Conservation (phyloP, 2,888 invertebrate species). For the Leptinotarsa tumamoca region DNA sequence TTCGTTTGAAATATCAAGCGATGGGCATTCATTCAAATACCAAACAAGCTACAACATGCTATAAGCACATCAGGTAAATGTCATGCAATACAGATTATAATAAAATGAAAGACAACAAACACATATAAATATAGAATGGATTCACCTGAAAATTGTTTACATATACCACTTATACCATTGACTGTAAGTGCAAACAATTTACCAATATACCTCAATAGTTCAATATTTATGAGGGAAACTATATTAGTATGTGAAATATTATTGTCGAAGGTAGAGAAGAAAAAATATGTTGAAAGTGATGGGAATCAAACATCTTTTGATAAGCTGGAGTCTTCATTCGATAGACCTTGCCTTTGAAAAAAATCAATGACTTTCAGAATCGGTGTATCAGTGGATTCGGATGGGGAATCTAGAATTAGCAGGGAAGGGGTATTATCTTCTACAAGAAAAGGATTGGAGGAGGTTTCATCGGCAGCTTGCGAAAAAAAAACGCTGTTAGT, state of each 20-base stretch:
- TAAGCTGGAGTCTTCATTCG: conserved; percentile 12
- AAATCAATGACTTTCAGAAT: conserved; percentile 64
- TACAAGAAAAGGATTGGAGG: conserved; percentile 64
- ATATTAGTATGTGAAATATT: conserved; percentile 37
- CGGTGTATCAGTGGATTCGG: conserved; percentile 54
- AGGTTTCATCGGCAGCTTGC: conserved; percentile 65
- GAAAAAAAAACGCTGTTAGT: conserved; percentile 45
- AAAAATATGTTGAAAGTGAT: neutral
- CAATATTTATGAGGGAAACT: conserved; percentile 16
- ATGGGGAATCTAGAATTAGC: conserved; percentile 57
- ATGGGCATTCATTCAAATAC: neutral
- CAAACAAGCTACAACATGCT: neutral
- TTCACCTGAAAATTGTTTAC: conserved; percentile 23
- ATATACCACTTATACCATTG: conserved; percentile 17
- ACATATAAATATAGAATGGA: conserved; percentile 12
- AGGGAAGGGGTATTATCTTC: conserved; percentile 62
- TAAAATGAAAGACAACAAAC: conserved; percentile 5
- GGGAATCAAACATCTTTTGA: conserved; percentile 41
- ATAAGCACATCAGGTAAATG: neutral
- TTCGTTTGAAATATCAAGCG: neutral
- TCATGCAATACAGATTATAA: neutral
- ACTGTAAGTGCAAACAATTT: conserved; percentile 56
- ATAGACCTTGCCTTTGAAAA: conserved; percentile 57
- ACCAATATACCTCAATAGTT: conserved; percentile 50
- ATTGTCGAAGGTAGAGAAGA: conserved; percentile 38